Evolutionary conservation across 2,888 invertebrate genomes (phyloP).

Genomic region (Drosophila recens): DNA sequence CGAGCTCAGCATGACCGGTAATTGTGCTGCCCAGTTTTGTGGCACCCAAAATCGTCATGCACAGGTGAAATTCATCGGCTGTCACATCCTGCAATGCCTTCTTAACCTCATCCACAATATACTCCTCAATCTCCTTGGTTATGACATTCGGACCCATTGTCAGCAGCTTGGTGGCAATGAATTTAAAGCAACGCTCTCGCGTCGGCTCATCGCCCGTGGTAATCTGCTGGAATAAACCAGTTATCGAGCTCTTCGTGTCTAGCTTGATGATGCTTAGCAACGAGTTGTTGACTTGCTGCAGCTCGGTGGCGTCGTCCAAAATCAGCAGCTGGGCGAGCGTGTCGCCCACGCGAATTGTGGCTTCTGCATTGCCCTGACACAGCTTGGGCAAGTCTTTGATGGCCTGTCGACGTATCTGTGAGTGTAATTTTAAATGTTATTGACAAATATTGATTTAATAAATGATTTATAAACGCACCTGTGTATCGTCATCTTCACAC

Average conservation of each 20-base stretch:
- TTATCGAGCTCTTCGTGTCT: constrained; percentile 87
- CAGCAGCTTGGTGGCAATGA: constrained; percentile 93
- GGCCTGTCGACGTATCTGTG: constrained; percentile 96
- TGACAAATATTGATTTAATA: background rate
- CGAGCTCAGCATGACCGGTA: constrained; percentile 93
- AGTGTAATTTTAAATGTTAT: background rate
- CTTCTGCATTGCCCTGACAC: constrained; percentile 93
- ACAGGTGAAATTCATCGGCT: constrained; percentile 95
- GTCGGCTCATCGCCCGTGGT: constrained; percentile 90
- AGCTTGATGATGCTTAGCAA: constrained; percentile 87
- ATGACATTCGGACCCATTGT: constrained; percentile 91
- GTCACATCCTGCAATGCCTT: constrained; percentile 95
- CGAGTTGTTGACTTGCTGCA: constrained; percentile 93
- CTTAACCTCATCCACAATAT: constrained; percentile 93
- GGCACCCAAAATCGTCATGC: constrained; percentile 94
- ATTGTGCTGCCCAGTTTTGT: constrained; percentile 93
- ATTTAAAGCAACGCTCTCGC: constrained; percentile 94
- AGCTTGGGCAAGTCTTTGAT: constrained; percentile 95
- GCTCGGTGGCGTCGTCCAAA: constrained; percentile 93
- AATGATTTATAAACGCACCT: constrained; percentile 86
- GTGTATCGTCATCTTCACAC: constrained; percentile 97
- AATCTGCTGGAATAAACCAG: constrained; percentile 90
- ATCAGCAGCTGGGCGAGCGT: constrained; percentile 96
- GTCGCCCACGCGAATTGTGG: constrained; percentile 94
- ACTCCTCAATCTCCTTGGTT: constrained; percentile 94